Base-by-base conservation (phyloP, 2,113 vertebrate genomes). In the Oncorhynchus keta region DNA sequence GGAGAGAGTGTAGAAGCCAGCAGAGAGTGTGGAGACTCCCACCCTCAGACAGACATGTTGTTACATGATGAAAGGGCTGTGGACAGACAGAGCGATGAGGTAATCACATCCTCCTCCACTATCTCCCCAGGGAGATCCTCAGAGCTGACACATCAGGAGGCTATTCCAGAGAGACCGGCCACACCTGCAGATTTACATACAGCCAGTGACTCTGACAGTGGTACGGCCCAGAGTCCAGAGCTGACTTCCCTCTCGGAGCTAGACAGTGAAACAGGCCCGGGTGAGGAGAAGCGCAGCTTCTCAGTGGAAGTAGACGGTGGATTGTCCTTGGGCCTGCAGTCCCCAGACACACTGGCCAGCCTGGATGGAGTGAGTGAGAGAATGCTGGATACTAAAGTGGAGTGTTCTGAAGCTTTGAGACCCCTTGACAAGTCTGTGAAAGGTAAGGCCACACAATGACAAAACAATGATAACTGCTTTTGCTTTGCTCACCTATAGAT, bases 181-280 rank as follows among this genome's bases (percentile, higher is more conserved):
- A 30, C 73, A 59, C 12, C 57, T 45, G 8, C 9, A 45, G 8
- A 45, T 45, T 45, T 45, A 11, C 39, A 45, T 45, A 45, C 39
- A 11, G 39, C 9, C 39, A 45, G 39, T 45, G 39, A 45, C 39
- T 45, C 49, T 12, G 32, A 62, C 26, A 30, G 4, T n/a, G 28
- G 32, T 62, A 74, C 70, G 4, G 20, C 72, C 14, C 69, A 67
- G 73, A 57, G 59, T 12, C 2, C n/a, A 55, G 72, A 81, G 32
- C 35, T 69, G 16, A 76, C 74, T 68, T 74, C 72, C 68, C 64
- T 20, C 61, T 32, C 72, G 72, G 75, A 75, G 67, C 51, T 55
- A 61, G 80, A 69, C 22, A 69, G 72, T 75, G 77, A 62, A 64
- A 59, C 49, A 28, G 35, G 18, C 12, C 51, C 62, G 24, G 7